Evolutionary conservation across 2,797 vertebrate genomes (phyloP).

Genomic region (Parauchenoglanis punctatus): DNA sequence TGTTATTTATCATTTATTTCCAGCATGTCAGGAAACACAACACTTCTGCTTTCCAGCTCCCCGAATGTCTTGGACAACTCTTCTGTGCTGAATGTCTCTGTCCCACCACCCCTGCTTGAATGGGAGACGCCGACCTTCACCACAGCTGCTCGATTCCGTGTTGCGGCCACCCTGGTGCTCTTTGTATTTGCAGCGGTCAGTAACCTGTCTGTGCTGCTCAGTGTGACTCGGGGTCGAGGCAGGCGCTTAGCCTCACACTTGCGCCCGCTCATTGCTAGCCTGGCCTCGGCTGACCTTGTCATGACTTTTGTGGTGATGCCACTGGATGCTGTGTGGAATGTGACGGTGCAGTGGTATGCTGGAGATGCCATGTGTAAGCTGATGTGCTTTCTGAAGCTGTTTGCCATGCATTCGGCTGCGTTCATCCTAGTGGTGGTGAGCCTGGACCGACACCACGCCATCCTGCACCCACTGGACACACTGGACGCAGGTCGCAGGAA

Average conservation of each 20-base stretch:
- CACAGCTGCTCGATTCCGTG: slow-evolving; percentile 78
- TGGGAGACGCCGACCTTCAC: slow-evolving; percentile 79
- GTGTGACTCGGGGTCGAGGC: slow-evolving; percentile 68
- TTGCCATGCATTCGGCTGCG: slow-evolving; percentile 86
- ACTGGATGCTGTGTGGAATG: slow-evolving; percentile 83
- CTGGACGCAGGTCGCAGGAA: slow-evolving; percentile 77
- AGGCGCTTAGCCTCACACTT: slow-evolving; percentile 74
- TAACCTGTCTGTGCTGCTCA: slow-evolving; percentile 81
- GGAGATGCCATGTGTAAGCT: slow-evolving; percentile 80
- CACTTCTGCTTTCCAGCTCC: slow-evolving; percentile 28
- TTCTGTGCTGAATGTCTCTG: slow-evolving; percentile 30
- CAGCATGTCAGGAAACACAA: slow-evolving; percentile 55
- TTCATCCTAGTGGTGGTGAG: slow-evolving; percentile 88
- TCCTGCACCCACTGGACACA: slow-evolving; percentile 80
- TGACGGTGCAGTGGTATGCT: slow-evolving; percentile 86
- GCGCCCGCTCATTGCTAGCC: slow-evolving; percentile 80
- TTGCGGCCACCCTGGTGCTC: slow-evolving; percentile 79
- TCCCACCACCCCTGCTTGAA: neutral
- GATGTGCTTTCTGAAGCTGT: slow-evolving; percentile 87
- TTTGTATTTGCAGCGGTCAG: slow-evolving; percentile 76
- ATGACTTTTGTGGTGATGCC: slow-evolving; percentile 87
- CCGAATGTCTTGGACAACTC: slow-evolving; percentile 41
- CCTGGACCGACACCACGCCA: slow-evolving; percentile 83
- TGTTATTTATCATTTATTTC: neutral
- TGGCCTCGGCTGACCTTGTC: slow-evolving; percentile 82